Percentiles rank a stretch among this genome's conserved stretches.
These are phyloP conservation scores for Pollicipes pollicipes DNA, from an alignment of 1,140 invertebrate genomes.

Conservation along the genomic window DNA sequence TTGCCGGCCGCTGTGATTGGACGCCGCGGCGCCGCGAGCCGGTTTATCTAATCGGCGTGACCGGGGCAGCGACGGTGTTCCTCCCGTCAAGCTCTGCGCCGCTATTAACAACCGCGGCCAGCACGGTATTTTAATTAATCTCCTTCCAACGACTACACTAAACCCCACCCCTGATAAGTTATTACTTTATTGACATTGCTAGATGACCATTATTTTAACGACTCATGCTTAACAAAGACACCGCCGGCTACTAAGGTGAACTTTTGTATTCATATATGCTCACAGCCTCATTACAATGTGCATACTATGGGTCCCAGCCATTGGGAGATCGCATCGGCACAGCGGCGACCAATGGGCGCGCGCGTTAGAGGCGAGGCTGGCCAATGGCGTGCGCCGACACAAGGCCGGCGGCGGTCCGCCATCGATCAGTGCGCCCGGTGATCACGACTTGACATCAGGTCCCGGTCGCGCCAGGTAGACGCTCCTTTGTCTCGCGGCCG, in stretches of 20 bases:
- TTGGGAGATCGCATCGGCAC: background rate
- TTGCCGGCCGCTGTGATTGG: background rate
- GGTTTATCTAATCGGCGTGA: background rate
- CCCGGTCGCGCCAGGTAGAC: background rate
- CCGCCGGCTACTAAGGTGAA: background rate
- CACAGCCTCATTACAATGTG: slow-evolving; percentile 1
- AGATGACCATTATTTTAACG: slow-evolving; percentile 2
- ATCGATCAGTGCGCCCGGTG: background rate
- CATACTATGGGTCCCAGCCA: background rate
- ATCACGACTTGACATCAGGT: slow-evolving; percentile 1
- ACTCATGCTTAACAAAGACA: slow-evolving; percentile 2
- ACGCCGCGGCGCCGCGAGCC: too few relatives aligned
- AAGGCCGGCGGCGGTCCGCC: background rate
- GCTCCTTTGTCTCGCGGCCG: background rate
- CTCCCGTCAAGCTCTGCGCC: too few relatives aligned
- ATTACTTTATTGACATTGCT: slow-evolving; percentile 2
- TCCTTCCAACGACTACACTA: background rate
- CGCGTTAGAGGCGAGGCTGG: background rate
- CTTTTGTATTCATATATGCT: slow-evolving; percentile 2
- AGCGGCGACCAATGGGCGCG: background rate
- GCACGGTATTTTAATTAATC: slow-evolving; percentile 2
- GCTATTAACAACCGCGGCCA: background rate
- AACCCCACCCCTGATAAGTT: background rate
- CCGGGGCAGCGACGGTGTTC: background rate
- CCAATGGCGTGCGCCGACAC: background rate